Conservation (phyloP, 2,888 invertebrate genomes). For the Deladenus siricidicola region DNA sequence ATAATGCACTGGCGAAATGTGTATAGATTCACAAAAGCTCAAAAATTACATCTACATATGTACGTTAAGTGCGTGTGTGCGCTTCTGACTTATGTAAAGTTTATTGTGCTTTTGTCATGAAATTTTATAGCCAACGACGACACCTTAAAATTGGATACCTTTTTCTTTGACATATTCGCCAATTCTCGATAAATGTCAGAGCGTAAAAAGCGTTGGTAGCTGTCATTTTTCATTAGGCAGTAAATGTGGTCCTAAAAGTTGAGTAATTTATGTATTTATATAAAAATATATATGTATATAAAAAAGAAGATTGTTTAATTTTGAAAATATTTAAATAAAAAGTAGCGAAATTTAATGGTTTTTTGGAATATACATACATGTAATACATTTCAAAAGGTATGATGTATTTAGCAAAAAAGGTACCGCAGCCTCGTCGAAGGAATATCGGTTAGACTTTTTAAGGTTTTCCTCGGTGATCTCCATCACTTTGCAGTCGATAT, state of each 20-base stretch:
- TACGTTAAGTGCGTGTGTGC: too few relatives aligned
- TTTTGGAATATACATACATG: too few relatives aligned
- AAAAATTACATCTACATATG: too few relatives aligned
- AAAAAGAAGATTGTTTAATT: too few relatives aligned
- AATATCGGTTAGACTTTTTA: conserved; percentile 77
- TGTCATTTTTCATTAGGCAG: conserved; percentile 97
- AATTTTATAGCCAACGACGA: background rate
- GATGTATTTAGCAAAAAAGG: conserved; percentile 47
- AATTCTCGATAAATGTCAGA: conserved; percentile 78
- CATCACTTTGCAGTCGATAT: conserved; percentile 85
- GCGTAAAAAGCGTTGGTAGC: conserved; percentile 89
- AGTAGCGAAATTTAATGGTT: too few relatives aligned
- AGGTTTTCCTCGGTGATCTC: conserved; percentile 74
- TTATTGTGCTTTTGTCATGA: background rate
- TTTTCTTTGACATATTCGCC: conserved; percentile 33
- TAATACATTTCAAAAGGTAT: background rate
- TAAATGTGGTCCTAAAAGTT: conserved; percentile 82
- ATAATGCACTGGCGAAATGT: too few relatives aligned
- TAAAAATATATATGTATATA: too few relatives aligned
- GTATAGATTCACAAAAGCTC: too few relatives aligned
- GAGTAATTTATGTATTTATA: too few relatives aligned
- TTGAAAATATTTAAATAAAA: too few relatives aligned
- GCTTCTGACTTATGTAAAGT: too few relatives aligned
- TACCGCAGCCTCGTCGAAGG: conserved; percentile 93
- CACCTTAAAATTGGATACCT: conserved; percentile 16